Evolutionary conservation across 2,797 vertebrate genomes (phyloP).

Genomic region (Epinephelus awoara): DNA sequence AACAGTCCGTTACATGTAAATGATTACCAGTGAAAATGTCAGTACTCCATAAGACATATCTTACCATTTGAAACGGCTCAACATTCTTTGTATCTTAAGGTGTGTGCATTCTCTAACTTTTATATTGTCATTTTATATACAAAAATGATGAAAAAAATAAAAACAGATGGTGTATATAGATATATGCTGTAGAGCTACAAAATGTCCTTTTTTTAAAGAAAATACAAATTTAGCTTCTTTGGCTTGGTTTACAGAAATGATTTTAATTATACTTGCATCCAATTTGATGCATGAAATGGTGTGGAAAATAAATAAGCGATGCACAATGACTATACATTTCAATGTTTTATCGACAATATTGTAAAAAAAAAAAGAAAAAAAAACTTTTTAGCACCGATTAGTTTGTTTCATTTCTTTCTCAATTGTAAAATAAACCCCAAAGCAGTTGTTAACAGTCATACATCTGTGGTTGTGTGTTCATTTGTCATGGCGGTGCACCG

Average conservation of each 20-base stretch:
- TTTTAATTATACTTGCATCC: conserved; percentile 98
- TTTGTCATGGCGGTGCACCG: conserved; percentile 74
- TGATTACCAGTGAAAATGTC: conserved; percentile 93
- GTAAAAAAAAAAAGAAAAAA: conserved; percentile 90
- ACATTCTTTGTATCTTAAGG: conserved; percentile 98
- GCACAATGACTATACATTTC: conserved; percentile 99
- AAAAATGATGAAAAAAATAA: conserved; percentile 89
- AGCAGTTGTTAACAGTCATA: conserved; percentile 94
- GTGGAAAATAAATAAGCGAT: conserved; percentile 95
- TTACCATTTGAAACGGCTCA: conserved; percentile 94
- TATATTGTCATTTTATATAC: conserved; percentile 99
- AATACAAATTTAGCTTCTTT: conserved; percentile 98
- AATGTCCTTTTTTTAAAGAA: conserved; percentile 90
- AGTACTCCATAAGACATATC: conserved; percentile 91
- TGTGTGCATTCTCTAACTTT: conserved; percentile 97
- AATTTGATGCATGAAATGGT: conserved; percentile 96
- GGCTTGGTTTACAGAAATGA: conserved; percentile 98
- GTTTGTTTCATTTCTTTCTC: conserved; percentile 93
- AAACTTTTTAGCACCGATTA: conserved; percentile 95
- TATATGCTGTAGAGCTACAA: conserved; percentile 99
- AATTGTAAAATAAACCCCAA: conserved; percentile 99
- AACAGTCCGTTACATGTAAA: conserved; percentile 90
- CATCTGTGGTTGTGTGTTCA: conserved; percentile 88
- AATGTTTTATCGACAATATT: conserved; percentile 98
- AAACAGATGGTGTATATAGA: conserved; percentile 89